Evolutionary conservation across 2,113 vertebrate species (phyloP).

Genomic region (Cairina moschata): DNA sequence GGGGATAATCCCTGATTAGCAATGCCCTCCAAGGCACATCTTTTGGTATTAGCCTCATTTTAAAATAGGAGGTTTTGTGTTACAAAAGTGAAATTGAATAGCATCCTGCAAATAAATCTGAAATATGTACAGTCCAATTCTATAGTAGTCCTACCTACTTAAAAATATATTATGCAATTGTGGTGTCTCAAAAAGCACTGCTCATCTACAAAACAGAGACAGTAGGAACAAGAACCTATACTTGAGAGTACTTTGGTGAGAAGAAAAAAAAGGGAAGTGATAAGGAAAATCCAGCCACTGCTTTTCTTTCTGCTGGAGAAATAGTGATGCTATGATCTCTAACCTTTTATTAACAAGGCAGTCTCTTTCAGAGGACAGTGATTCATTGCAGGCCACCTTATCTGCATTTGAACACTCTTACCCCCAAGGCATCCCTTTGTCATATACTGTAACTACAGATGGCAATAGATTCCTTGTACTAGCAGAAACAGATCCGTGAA

Average conservation of each 20-base stretch:
- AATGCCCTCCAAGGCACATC: slow-evolving; percentile 1
- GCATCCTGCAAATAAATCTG: neutral
- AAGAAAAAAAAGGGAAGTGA: neutral
- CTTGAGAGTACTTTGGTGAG: neutral
- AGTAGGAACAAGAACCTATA: neutral
- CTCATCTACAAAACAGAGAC: neutral
- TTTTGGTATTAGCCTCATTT: slow-evolving; percentile 18
- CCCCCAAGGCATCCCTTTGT: slow-evolving; percentile 46
- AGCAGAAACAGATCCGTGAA: slow-evolving; percentile 37
- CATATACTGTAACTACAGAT: neutral
- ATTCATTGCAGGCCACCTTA: slow-evolving; percentile 59
- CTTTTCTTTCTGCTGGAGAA: slow-evolving; percentile 18
- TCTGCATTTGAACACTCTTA: slow-evolving; percentile 44
- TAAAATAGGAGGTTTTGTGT: neutral
- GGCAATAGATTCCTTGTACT: slow-evolving; percentile 5
- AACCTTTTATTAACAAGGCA: slow-evolving; percentile 52
- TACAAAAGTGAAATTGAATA: neutral
- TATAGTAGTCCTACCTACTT: neutral
- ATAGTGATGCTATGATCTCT: slow-evolving; percentile 38
- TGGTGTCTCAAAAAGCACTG: neutral
- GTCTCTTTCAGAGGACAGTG: slow-evolving; percentile 57
- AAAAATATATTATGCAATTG: neutral
- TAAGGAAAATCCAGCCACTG: neutral
- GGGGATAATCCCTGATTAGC: slow-evolving; percentile 26
- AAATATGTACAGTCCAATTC: neutral